phyloP scores from a whole-genome alignment of 2,113 vertebrate genomes.

The Ginglymostoma cirratum region DNA sequence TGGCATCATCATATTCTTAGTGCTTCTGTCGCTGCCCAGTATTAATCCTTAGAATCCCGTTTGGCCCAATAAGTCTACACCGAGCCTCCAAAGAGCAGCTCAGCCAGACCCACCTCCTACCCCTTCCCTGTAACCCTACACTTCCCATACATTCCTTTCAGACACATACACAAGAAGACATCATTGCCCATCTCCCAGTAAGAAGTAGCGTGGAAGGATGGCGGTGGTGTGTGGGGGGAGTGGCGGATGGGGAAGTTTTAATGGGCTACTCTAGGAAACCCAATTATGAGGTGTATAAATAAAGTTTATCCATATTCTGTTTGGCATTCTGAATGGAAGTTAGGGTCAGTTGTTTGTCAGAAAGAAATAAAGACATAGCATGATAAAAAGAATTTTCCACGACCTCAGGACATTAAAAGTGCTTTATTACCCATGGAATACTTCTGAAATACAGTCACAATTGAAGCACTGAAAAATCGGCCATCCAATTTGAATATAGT shows the following conservation, averaged over 20 bases:
- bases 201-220: background rate
- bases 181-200: background rate
- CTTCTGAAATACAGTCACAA: background rate
- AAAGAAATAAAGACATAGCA: background rate
- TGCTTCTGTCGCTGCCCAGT: no score
- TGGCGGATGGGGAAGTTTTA: no score
- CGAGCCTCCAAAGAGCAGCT: no score
- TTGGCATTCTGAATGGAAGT: background rate
- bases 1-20: no score
- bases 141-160: no score
- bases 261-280: background rate
- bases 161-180: background rate
- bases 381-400: no score
- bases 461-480: background rate
- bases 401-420: no score
- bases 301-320: background rate
- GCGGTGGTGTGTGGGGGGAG: background rate
- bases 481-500: background rate
- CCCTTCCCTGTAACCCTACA: no score
- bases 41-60: no score
- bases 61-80: no score
- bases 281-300: background rate
- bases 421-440: background rate
- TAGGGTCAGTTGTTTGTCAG: background rate
- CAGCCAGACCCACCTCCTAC: no score